Conservation (phyloP, 2,888 invertebrate species). For the Gryllus longicercus region DNA sequence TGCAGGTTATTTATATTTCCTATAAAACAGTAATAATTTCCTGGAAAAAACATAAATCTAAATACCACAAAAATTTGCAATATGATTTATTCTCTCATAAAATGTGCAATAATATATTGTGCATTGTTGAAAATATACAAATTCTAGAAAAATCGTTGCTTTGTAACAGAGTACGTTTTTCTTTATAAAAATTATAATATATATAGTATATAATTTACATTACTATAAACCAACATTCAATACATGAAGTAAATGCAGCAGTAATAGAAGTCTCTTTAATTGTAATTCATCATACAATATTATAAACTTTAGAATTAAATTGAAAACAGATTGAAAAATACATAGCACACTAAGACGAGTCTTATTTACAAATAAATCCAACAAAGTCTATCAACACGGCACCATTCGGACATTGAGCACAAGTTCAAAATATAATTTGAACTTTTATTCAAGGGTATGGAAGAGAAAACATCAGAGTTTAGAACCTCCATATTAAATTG, state of each 20-base stretch:
- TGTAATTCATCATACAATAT: neutral
- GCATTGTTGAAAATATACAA: too few species aligned
- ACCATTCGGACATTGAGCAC: neutral
- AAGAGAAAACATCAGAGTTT: neutral
- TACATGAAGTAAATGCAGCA: neutral
- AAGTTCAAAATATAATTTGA: neutral
- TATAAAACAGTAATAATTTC: too few species aligned
- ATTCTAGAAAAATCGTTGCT: too few species aligned
- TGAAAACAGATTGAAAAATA: neutral
- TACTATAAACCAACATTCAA: neutral
- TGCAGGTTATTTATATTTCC: too few species aligned
- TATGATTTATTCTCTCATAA: too few species aligned
- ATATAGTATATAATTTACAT: neutral
- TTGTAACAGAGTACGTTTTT: too few species aligned
- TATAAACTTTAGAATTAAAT: neutral
- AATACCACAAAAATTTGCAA: too few species aligned
- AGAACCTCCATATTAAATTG: too few species aligned
- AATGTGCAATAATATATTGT: too few species aligned
- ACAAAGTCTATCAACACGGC: neutral
- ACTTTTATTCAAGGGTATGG: neutral
- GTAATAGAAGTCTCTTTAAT: neutral
- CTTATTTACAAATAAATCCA: neutral
- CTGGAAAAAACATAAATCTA: too few species aligned
- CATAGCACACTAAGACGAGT: neutral
- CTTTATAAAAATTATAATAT: too few species aligned